These are phyloP conservation scores for Toxostoma redivivum DNA, from an alignment of 2,113 vertebrate genomes.

Conservation along the genomic window DNA sequence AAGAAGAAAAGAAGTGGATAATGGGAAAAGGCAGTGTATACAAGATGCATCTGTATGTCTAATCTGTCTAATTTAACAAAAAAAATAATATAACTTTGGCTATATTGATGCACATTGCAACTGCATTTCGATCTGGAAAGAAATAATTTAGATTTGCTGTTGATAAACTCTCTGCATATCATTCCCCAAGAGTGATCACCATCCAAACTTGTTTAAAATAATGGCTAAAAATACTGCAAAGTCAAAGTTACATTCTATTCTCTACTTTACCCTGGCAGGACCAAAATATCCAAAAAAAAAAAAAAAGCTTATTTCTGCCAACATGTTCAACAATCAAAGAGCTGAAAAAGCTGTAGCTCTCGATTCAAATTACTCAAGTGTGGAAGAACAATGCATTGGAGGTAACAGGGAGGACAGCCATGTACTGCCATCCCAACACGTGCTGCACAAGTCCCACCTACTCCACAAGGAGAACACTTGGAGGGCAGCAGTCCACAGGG, in stretches of 20 bases:
- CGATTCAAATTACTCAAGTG: neutral
- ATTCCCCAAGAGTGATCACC: neutral
- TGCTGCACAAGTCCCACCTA: neutral
- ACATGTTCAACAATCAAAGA: neutral
- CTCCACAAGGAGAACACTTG: neutral
- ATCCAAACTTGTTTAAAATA: neutral
- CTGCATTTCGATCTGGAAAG: neutral
- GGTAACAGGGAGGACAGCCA: neutral
- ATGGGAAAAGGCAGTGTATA: neutral
- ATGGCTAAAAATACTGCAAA: neutral
- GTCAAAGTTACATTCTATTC: neutral
- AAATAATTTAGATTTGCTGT: neutral
- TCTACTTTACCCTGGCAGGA: neutral
- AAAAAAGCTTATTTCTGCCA: neutral
- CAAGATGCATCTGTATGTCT: neutral
- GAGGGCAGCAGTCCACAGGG: neutral
- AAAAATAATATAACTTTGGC: neutral
- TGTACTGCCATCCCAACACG: rapidly evolving
- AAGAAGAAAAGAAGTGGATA: neutral
- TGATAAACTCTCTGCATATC: neutral
- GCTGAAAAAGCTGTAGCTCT: neutral
- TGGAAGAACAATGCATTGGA: neutral
- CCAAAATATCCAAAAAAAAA: neutral
- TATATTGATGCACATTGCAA: neutral
- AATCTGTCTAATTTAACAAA: neutral